phyloP scores from a whole-genome alignment of 2,888 invertebrate genomes.

The Formica aserva region DNA sequence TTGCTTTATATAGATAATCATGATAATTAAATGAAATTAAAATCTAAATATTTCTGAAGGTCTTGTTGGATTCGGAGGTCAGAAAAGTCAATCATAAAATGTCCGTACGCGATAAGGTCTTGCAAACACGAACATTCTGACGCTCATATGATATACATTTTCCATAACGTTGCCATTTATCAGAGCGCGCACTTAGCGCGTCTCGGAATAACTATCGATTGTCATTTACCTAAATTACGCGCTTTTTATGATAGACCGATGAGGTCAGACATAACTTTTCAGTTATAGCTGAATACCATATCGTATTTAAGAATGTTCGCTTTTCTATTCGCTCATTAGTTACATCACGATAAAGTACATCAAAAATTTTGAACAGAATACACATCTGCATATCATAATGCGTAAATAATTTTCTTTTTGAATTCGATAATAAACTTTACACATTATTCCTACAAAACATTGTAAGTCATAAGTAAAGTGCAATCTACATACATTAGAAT shows the following conservation, averaged over 20 bases:
- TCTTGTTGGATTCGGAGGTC: neutral
- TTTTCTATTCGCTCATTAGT: neutral
- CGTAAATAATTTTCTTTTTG: neutral
- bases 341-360: conserved; percentile 6
- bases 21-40: neutral
- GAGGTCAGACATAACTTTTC: conserved; percentile 34
- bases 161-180: conserved; percentile 40
- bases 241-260: conserved; percentile 45
- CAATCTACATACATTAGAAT: neutral
- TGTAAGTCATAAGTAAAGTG: neutral
- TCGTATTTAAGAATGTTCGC: neutral
- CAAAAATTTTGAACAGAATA: conserved; percentile 6
- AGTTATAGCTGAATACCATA: conserved; percentile 11
- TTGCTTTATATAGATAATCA: neutral
- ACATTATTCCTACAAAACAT: neutral
- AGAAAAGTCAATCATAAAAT: conserved; percentile 18
- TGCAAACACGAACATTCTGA: conserved; percentile 22
- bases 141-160: conserved; percentile 31
- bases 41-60: conserved; percentile 3
- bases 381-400: neutral
- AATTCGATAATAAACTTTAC: neutral
- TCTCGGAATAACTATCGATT: conserved; percentile 58
- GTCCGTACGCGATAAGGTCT: conserved; percentile 18
- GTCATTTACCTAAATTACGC: conserved; percentile 56
- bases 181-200: conserved; percentile 35